Evolutionary conservation across 1,140 invertebrate species (phyloP).

Genomic region (Procambarus virginalis): DNA sequence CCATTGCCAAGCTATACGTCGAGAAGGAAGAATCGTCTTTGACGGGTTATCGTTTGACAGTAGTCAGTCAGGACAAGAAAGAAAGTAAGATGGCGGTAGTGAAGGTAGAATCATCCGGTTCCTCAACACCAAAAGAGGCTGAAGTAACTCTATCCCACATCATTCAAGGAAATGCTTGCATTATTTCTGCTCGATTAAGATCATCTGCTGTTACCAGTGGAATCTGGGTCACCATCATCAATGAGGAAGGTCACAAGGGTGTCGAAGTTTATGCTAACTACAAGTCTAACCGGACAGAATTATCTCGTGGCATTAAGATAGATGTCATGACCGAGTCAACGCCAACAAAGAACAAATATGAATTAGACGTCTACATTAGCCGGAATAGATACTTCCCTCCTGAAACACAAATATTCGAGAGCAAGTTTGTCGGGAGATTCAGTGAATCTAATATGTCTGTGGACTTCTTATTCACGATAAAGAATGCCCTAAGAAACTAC

Average conservation of each 20-base stretch:
- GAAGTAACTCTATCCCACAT: not conserved
- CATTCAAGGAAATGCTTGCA: not conserved
- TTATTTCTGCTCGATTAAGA: not conserved
- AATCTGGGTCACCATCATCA: not conserved
- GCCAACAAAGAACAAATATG: not conserved
- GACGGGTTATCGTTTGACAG: slow-evolving; percentile 19
- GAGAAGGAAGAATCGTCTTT: slow-evolving; percentile 42
- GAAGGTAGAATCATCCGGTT: not conserved
- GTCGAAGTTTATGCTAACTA: not conserved
- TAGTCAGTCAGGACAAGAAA: not conserved
- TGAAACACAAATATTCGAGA: not conserved
- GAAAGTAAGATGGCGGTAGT: not conserved
- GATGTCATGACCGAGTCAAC: not conserved
- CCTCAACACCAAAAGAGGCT: slow-evolving; percentile 9
- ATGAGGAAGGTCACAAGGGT: not conserved
- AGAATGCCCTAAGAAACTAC: not conserved
- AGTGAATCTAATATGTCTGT: not conserved
- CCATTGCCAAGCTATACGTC: slow-evolving; percentile 1
- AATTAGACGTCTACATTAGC: not conserved
- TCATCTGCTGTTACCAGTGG: not conserved
- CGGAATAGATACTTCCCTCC: not conserved
- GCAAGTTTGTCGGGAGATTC: not conserved
- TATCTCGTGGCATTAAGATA: not conserved
- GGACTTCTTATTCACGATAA: not conserved
- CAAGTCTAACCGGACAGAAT: not conserved